Evolutionary conservation across 2,888 invertebrate species (phyloP).

Genomic region (Muschampia plurimacula): DNA sequence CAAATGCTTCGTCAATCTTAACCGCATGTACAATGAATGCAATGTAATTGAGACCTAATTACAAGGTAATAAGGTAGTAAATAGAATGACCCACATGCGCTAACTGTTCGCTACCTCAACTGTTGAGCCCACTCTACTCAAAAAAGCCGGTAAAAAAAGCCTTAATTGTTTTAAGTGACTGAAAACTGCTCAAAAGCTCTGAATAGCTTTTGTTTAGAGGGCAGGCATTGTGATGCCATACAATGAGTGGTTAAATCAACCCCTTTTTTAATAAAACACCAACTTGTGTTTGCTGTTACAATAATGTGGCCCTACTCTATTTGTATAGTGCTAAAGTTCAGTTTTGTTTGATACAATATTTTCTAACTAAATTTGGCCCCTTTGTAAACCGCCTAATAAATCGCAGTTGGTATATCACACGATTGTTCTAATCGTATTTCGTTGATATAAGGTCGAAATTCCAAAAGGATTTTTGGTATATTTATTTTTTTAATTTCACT

Average conservation of each 20-base stretch:
- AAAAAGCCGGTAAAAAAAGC: conserved; percentile 35
- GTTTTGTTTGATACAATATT: background rate
- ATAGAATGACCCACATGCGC: background rate
- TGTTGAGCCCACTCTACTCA: conserved; percentile 29
- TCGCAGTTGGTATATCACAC: conserved; percentile 3
- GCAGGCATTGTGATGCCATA: conserved; percentile 30
- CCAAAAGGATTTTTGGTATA: background rate
- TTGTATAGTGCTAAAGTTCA: background rate
- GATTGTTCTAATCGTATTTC: conserved; percentile 2
- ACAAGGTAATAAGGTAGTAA: background rate
- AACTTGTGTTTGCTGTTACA: conserved; percentile 3
- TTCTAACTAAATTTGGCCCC: background rate
- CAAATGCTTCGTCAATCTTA: background rate
- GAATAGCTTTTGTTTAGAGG: conserved; percentile 48
- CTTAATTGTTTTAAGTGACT: conserved; percentile 73
- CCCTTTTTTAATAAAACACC: conserved; percentile 34
- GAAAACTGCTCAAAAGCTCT: conserved; percentile 56
- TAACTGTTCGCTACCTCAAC: conserved; percentile 17
- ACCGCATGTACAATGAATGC: conserved; percentile 9
- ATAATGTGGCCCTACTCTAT: background rate
- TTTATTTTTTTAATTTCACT: conserved; percentile 46
- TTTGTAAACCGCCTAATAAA: conserved; percentile 17
- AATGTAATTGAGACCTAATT: background rate
- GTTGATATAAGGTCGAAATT: conserved; percentile 22
- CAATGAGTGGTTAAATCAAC: conserved; percentile 38